Evolutionary conservation across 1,140 invertebrate species (phyloP), one percentile per base, ranked within the genome.

Genomic region (Carcinoscorpius rotundicauda): DNA sequence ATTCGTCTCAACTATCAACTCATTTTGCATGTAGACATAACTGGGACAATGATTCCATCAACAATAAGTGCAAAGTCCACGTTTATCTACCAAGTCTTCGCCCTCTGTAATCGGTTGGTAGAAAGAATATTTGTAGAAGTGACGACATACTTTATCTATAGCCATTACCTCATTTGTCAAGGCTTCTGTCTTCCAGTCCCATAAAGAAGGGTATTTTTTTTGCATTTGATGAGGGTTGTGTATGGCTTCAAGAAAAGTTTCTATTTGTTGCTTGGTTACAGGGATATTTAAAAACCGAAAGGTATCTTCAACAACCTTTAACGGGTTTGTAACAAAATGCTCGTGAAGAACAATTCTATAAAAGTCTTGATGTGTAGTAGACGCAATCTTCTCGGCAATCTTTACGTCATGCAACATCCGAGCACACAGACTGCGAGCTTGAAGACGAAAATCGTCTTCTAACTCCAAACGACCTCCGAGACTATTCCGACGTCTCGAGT

Each of bases 121-220:
- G 6, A 66, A 48, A 5, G 65, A 66, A 55, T 60, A 60, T 48
- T 60, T 66, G n/a, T 66, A 66, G 49, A 66, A 63, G 52, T 60
- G 63, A 5, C 48, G 49, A 6, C 65, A 66, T 51, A 58, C 65
- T 52, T 63, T 66, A 11, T 66, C 65, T 10, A 66, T 50, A 29
- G 48, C 59, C 52, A 63, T n/a, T 10, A 10, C 61, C 29, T 51
- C 65, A 10, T 66, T 62, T 29, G 29, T 29, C 29, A 29, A 29
- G 57, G 63, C 65, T 5, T 66, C 65, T 4, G 65, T 61, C 49
- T 63, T 63, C 61, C 57, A 66, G 4, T 66, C 65, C 65, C 65
- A 66, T n/a, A 52, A 53, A 11, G 60, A 63, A n/a, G 63, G 51
- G 10, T 60, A 60, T 10, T 52, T 29, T 51, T 56, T 60, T 56